Conservation (phyloP, 2,888 invertebrate species). For the Calameuta idolon region DNA sequence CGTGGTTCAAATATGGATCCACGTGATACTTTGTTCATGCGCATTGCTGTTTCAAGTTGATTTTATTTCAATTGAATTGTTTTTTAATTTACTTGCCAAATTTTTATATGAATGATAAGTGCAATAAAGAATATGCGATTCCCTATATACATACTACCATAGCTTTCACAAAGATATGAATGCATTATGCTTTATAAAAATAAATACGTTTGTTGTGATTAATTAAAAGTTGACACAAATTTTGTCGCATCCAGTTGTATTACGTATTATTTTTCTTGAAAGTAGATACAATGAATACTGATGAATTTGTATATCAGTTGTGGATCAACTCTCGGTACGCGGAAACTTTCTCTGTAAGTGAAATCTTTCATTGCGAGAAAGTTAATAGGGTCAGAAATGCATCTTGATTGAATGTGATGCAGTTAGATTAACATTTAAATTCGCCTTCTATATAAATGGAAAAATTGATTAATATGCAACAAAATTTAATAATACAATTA, state of each 20-base stretch:
- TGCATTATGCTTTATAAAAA: neutral
- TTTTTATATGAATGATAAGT: neutral
- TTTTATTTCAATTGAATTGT: neutral
- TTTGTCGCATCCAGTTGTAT: neutral
- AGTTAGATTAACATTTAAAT: neutral
- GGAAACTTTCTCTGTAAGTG: constrained; percentile 51
- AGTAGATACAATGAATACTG: neutral
- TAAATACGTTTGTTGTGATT: neutral
- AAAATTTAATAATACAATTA: neutral
- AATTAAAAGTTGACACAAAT: neutral
- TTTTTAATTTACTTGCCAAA: neutral
- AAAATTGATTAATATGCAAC: neutral
- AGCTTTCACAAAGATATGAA: neutral
- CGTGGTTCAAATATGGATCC: constrained; percentile 22
- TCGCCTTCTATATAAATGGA: neutral
- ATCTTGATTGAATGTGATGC: neutral
- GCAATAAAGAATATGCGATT: neutral
- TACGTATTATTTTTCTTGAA: neutral
- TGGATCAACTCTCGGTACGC: neutral
- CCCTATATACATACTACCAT: neutral
- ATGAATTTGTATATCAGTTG: neutral
- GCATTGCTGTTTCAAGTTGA: neutral
- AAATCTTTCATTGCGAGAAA: constrained; percentile 45
- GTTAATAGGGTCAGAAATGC: constrained; percentile 28
- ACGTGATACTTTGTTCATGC: constrained; percentile 16